phyloP scores from a whole-genome alignment of 2,888 invertebrate genomes.

The Diadegma fenestrale region DNA sequence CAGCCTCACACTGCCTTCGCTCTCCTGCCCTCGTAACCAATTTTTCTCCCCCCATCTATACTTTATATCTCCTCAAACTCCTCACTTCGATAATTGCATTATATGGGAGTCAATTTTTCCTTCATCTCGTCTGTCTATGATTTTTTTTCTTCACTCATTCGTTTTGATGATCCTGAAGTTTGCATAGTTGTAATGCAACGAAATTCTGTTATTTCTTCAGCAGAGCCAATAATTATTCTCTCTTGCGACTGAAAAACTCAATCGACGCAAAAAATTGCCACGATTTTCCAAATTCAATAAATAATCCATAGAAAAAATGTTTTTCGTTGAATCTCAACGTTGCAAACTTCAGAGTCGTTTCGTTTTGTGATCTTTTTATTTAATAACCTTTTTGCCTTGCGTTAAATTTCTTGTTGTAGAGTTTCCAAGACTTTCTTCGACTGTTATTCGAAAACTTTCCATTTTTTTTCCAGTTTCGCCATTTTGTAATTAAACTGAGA shows the following conservation, averaged over 20 bases:
- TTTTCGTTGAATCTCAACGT: no score
- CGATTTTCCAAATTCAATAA: no score
- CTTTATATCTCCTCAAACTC: background rate
- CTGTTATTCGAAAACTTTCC: background rate
- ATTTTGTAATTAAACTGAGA: background rate
- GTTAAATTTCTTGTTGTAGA: background rate
- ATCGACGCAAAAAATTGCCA: no score
- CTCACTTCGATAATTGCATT: background rate
- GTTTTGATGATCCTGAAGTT: no score
- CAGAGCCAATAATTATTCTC: no score
- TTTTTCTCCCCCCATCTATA: background rate
- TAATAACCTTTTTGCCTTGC: background rate
- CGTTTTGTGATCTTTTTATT: background rate
- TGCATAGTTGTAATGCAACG: no score
- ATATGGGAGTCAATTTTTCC: background rate
- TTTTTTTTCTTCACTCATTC: background rate
- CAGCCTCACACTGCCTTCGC: conserved; percentile 45
- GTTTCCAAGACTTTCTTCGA: background rate
- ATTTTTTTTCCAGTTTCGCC: background rate
- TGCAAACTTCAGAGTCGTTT: no score
- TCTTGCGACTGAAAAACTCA: no score
- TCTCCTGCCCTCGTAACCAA: conserved; percentile 16
- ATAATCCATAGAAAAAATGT: no score
- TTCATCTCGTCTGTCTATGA: background rate
- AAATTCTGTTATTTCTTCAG: no score